Evolutionary conservation across 2,888 invertebrate genomes (phyloP).

Genomic region (Mechanitis mazaeus): DNA sequence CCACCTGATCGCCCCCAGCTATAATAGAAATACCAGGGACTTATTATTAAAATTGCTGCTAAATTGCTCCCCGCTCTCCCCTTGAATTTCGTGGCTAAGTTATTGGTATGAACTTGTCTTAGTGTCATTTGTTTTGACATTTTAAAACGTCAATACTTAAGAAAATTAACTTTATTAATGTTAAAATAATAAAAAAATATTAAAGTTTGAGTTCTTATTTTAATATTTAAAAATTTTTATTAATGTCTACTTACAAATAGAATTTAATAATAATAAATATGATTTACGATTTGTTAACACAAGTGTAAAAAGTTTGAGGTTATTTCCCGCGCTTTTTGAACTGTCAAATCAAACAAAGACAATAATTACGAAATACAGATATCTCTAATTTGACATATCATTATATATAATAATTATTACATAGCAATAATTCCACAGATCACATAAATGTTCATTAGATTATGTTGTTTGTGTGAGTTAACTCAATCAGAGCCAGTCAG

Average conservation of each 20-base stretch:
- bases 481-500: slow-evolving; percentile 54
- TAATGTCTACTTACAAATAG: too few relatives aligned
- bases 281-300: too few relatives aligned
- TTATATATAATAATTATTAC: neutral
- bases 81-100: slow-evolving; percentile 64
- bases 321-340: too few relatives aligned
- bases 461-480: slow-evolving; percentile 43
- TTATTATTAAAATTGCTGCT: slow-evolving; percentile 78
- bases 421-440: slow-evolving; percentile 19
- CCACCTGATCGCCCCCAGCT: slow-evolving; percentile 74
- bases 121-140: slow-evolving; percentile 25
- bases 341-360: too few relatives aligned
- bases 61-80: slow-evolving; percentile 70
- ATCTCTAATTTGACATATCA: too few relatives aligned
- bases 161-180: neutral
- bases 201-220: too few relatives aligned
- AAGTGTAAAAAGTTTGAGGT: too few relatives aligned
- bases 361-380: too few relatives aligned
- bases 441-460: slow-evolving; percentile 35
- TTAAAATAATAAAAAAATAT: too few relatives aligned
- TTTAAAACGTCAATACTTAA: slow-evolving; percentile 12
- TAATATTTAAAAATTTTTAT: too few relatives aligned
- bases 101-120: slow-evolving; percentile 35
- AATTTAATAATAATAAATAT: too few relatives aligned
- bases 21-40: slow-evolving; percentile 77